Conservation (phyloP, 1,140 invertebrate species). For the Latrodectus geometricus region DNA sequence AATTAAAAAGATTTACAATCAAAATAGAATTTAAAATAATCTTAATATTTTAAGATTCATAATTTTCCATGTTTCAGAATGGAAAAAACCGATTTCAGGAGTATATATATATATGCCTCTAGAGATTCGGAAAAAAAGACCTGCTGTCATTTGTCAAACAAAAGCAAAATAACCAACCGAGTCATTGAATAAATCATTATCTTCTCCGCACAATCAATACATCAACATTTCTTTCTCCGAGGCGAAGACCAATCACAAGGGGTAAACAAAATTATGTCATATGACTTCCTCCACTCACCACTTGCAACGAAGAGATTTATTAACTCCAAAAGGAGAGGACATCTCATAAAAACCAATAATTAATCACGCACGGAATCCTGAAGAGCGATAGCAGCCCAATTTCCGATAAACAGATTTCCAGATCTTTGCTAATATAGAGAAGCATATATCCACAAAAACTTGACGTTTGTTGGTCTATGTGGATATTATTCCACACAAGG, state of each 20-base stretch:
- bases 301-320: conserved; percentile 41
- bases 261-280: background rate
- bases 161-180: too few relatives aligned
- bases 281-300: background rate
- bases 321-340: conserved; percentile 37
- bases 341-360: conserved; percentile 54
- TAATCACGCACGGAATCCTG: conserved; percentile 50
- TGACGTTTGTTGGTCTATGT: conserved; percentile 9
- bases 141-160: too few relatives aligned
- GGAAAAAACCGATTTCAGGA: too few relatives aligned
- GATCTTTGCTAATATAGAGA: conserved; percentile 5
- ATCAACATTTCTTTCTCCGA: background rate
- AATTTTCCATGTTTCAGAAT: too few relatives aligned
- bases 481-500: background rate
- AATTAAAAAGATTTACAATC: too few relatives aligned
- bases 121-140: too few relatives aligned
- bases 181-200: too few relatives aligned
- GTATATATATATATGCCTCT: too few relatives aligned
- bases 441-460: conserved; percentile 4
- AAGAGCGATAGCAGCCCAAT: conserved; percentile 43
- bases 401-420: conserved; percentile 56
- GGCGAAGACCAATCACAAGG: background rate
- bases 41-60: too few relatives aligned
- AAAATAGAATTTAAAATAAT: too few relatives aligned
- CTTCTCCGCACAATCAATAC: too few relatives aligned